Evolutionary conservation across 2,113 vertebrate species (phyloP).

Genomic region (Clupea harengus): DNA sequence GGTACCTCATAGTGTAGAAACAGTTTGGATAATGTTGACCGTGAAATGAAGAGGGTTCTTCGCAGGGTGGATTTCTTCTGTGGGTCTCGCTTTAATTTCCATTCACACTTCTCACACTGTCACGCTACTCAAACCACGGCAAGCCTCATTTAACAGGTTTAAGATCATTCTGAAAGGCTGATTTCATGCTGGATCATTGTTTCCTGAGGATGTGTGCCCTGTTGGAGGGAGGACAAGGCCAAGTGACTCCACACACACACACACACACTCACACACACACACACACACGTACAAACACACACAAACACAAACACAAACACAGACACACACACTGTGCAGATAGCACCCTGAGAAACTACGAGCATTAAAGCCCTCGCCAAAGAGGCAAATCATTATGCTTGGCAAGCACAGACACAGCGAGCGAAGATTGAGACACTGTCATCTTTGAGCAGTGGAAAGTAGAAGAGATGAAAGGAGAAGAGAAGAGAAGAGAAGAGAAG

Average conservation of each 20-base stretch:
- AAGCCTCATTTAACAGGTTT: background rate
- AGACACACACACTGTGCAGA: background rate
- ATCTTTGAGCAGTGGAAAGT: background rate
- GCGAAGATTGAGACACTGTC: background rate
- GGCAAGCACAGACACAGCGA: background rate
- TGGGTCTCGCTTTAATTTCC: background rate
- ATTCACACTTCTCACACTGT: background rate
- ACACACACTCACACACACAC: background rate
- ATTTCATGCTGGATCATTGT: background rate
- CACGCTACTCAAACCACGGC: background rate
- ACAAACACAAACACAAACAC: background rate
- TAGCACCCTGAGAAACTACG: no score
- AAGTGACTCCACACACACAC: background rate
- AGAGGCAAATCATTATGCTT: slow-evolving; percentile 6
- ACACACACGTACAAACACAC: background rate
- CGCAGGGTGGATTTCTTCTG: background rate
- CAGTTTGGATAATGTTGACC: background rate
- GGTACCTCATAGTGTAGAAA: background rate
- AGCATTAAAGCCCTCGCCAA: background rate
- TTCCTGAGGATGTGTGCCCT: background rate
- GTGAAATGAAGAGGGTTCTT: slow-evolving; percentile 5
- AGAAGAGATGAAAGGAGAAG: background rate
- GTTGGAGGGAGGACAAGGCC: background rate
- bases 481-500: background rate
- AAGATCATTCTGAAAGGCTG: background rate